These are phyloP conservation scores for Saccostrea cuccullata DNA, from an alignment of 1,140 invertebrate genomes.

Conservation along the genomic window DNA sequence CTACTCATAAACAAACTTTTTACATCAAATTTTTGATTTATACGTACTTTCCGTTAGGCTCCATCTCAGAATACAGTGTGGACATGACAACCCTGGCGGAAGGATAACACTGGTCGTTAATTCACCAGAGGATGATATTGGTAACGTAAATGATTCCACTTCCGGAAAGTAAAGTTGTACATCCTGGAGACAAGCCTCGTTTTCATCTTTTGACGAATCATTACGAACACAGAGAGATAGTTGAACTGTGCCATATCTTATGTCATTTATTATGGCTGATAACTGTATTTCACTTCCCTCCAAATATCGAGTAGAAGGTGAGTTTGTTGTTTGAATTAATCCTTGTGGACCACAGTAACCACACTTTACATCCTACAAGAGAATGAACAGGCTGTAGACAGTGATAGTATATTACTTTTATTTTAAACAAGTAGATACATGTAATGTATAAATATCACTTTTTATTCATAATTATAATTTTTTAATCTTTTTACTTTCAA, in stretches of 20 bases:
- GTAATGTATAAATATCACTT: no score
- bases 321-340: neutral
- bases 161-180: neutral
- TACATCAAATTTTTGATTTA: no score
- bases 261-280: neutral
- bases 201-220: constrained; percentile 15
- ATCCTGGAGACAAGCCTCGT: neutral
- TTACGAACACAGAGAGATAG: constrained; percentile 2
- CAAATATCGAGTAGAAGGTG: neutral
- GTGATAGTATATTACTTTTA: neutral
- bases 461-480: no score
- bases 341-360: neutral
- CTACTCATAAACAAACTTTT: no score
- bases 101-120: neutral
- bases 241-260: neutral
- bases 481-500: no score
- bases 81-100: neutral
- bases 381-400: neutral
- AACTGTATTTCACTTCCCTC: neutral
- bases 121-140: neutral
- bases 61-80: constrained; percentile 1
- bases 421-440: no score
- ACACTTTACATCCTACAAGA: neutral
- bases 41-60: neutral
- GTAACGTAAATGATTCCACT: neutral